Base-by-base conservation (phyloP, 2,888 invertebrate genomes). In the Pseudoips prasinana region DNA sequence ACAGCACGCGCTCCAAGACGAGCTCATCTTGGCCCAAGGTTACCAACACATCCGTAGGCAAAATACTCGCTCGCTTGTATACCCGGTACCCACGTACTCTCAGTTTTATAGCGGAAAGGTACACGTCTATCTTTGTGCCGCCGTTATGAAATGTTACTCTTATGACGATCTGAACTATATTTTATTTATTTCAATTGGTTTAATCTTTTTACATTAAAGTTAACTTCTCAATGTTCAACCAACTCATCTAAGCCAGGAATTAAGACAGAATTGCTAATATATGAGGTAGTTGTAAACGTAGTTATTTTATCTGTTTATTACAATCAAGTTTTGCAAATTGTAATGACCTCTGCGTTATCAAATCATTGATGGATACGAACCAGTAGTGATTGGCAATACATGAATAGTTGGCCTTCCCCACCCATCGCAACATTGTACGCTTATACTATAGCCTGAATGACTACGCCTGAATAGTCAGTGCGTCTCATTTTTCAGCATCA, bases 381-480 rank as follows among this genome's bases (percentile, higher is more conserved):
- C 63, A 59, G 62, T 54, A 54, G 47, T 59, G 64, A 68, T 64
- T 73, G 70, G 59, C 67, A 63, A 65, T 41, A 41, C 54, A 58
- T 83, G 77, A 82, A 84, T 83, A 73, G 73, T 52, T 72, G 85
- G 73, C 87, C 85, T 85, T 82, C 80, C 75, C 64, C 60, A 70
- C 86, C 86, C 77, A 73, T 74, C 68, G 78, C 67, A 59, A 66
- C 72, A 82, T 79, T 83, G 77, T 82, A 64, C 58, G 58, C 49
- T 64, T 60, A 66, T 66, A 72, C 72, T 73, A 70, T 64, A 41
- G 30, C 44, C 69, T 82, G 75, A 81, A 80, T 79, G 71, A 69
- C 52, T 61, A 48, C 56, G 49, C 54, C 61, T 75, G 68, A 75
- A 80, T 80, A 69, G 69, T 52, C 58, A 45, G 51, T 63, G 62